Base-by-base conservation (phyloP, 2,113 vertebrate species). In the Chaetodon auriga region DNA sequence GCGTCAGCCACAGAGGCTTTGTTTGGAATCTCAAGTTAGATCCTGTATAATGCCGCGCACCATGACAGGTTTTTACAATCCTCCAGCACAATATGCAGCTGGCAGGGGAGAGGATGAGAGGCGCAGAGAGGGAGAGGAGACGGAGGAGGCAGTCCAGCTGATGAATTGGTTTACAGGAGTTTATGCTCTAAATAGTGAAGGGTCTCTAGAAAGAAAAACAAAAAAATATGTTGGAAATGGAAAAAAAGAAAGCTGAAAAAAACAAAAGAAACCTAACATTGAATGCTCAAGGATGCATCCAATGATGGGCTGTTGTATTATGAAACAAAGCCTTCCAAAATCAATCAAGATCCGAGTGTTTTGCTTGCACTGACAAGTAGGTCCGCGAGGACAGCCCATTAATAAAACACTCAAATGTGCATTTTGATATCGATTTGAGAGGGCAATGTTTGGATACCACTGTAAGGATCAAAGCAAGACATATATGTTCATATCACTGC, bases 1-100 rank as follows among this genome's bases (percentile, higher is more conserved):
- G 66, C 30, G 84, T 90, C 88, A 70, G 85, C 81, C 25, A 8
- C 30, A 16, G 46, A 81, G 60, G 76, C 83, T 78, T 89, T 93
- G 86, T 89, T 80, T 61, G 73, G 84, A 92, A 91, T 90, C 85
- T 89, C 74, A 77, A 83, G 82, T 83, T 78, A 80, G 90, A 87
- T 61, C 84, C 62, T 87, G 84, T 73, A 75, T 57, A 65, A 77
- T 53, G 75, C 65, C 5, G 41, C 78, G 14, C 81, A n/a, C 83
- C 70, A 57, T 68, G 88, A 91, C 70, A 78, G 81, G 69, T 84
- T 90, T 83, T 80, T 71, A 81, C 88, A 85, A 87, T 79, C 78
- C 60, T 84, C 35, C 18, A 41, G 79, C 68, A 90, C 75, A 88
- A 83, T 66, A 75, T 25, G 7, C 64, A 78, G 87, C 72, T 55